Percentiles rank a stretch among this genome's conserved stretches.
phyloP scores from a whole-genome alignment of 1,140 invertebrate species.

The Halyomorpha halys region DNA sequence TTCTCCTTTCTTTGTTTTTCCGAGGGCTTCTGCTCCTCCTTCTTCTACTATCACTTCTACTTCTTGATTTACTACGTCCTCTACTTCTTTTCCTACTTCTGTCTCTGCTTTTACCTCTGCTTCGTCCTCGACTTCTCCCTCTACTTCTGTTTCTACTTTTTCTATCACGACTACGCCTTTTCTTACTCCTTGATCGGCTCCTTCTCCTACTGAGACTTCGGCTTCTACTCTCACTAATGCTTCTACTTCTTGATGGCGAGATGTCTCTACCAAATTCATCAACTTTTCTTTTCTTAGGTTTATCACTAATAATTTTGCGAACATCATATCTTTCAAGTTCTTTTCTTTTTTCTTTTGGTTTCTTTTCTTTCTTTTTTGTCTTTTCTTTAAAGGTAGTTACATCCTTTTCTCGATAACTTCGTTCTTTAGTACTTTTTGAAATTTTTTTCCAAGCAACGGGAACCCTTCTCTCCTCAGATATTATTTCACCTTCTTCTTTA shows the following conservation, averaged over 20 bases:
- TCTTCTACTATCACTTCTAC: conserved; percentile 24
- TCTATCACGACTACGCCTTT: conserved; percentile 31
- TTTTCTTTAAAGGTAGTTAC: conserved; percentile 37
- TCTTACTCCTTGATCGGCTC: conserved; percentile 23
- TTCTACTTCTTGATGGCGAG: conserved; percentile 38
- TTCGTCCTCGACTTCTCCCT: conserved; percentile 34
- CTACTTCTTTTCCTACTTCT: conserved; percentile 24
- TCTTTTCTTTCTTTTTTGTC: conserved; percentile 37
- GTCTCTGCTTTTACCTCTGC: conserved; percentile 34
- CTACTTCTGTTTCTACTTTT: conserved; percentile 27
- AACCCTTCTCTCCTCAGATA: conserved; percentile 33
- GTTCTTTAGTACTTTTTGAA: conserved; percentile 64
- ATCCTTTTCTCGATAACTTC: conserved; percentile 65
- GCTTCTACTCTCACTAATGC: conserved; percentile 30
- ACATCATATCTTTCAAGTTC: conserved; percentile 74
- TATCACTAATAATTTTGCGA: conserved; percentile 59
- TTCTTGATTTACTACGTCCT: conserved; percentile 27
- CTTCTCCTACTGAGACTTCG: conserved; percentile 27
- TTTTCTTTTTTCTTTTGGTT: conserved; percentile 60
- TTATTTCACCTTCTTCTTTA: conserved; percentile 42
- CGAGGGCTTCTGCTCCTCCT: not conserved
- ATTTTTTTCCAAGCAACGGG: conserved; percentile 65
- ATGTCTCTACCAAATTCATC: conserved; percentile 72
- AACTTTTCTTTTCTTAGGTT: conserved; percentile 50
- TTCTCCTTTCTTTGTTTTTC: conserved; percentile 12